Base-by-base conservation (phyloP, 2,888 invertebrate genomes). In the Eupithecia inturbata region DNA sequence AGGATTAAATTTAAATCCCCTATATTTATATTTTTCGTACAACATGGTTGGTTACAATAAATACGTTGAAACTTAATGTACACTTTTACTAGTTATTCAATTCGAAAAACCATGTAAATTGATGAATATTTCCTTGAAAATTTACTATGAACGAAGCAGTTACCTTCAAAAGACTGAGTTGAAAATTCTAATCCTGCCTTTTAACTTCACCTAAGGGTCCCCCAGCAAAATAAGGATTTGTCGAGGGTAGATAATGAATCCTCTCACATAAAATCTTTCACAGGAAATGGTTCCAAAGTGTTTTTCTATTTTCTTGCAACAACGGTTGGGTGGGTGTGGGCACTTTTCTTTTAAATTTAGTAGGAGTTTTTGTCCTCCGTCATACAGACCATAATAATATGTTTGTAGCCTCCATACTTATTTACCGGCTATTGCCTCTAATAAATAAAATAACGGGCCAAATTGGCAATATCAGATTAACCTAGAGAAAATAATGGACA, bases 231-330 rank as follows among this genome's bases (percentile, higher is more conserved):
- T 81, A 83, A 84, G 88, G 92, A 92, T 92, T 91, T 91, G 91
- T 89, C 85, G 88, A 87, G 92, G 93, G 92, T 89, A 87, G 89
- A 90, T 93, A 94, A 94, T 92, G 92, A 93, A 92, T 92, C 93
- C 91, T 88, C 87, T 86, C 83, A 83, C 88, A 87, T 88, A 90
- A 92, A 91, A 92, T 92, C 91, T 91, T 88, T 84, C 83, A 84
- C 89, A 88, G 93, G 94, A 94, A 94, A 93, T 93, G 91, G 88
- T 88, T 87, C 89, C 89, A 91, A 93, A 93, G 92, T 93, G 93
- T 92, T 94, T 57, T 93, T 92, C 92, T 91, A 91, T 91, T 91
- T 88, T 85, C 87, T 82, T 82, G 79, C 84, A 79, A n/a, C n/a
- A 84, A 86, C 82, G 81, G 81, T 84, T 80, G 85, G 84, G 86